A percentile compares a stretch with the other conserved stretches of the same genome.
Evolutionary conservation across 1,140 invertebrate genomes (phyloP).

Genomic region (Sinella curviseta): DNA sequence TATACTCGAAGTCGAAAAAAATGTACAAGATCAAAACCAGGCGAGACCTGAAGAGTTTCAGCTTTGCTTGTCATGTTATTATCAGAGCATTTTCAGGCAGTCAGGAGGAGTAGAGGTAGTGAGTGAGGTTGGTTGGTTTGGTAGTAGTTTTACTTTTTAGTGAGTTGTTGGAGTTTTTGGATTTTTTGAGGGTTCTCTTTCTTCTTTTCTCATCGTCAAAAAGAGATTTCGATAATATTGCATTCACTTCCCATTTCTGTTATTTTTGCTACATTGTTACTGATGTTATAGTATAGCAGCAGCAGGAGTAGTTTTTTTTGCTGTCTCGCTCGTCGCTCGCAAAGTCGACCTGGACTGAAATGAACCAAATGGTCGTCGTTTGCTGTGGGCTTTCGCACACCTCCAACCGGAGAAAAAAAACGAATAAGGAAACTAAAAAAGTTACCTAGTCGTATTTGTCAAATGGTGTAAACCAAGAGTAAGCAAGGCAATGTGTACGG

Average conservation of each 20-base stretch:
- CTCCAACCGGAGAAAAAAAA: too few relatives aligned
- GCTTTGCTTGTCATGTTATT: background rate
- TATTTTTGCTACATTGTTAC: background rate
- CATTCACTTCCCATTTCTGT: constrained; percentile 7
- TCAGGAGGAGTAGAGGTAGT: too few relatives aligned
- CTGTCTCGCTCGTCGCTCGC: too few relatives aligned
- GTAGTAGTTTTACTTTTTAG: too few relatives aligned
- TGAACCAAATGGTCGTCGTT: background rate
- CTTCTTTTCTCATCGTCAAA: too few relatives aligned
- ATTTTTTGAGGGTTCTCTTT: background rate
- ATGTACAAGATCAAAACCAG: constrained; percentile 17
- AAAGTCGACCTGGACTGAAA: background rate
- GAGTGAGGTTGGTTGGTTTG: too few relatives aligned
- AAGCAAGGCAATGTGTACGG: background rate
- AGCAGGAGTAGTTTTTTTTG: too few relatives aligned
- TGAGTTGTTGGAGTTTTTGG: background rate
- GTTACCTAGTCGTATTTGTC: too few relatives aligned
- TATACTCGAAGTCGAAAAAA: background rate
- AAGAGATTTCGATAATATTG: constrained; percentile 1
- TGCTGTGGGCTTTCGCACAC: too few relatives aligned
- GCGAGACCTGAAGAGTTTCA: background rate
- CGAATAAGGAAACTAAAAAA: too few relatives aligned
- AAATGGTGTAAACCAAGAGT: background rate
- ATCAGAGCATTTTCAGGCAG: background rate
- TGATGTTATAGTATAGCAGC: background rate